These are phyloP conservation scores for Metopolophium dirhodum DNA, from an alignment of 1,140 invertebrate species.

Conservation along the genomic window DNA sequence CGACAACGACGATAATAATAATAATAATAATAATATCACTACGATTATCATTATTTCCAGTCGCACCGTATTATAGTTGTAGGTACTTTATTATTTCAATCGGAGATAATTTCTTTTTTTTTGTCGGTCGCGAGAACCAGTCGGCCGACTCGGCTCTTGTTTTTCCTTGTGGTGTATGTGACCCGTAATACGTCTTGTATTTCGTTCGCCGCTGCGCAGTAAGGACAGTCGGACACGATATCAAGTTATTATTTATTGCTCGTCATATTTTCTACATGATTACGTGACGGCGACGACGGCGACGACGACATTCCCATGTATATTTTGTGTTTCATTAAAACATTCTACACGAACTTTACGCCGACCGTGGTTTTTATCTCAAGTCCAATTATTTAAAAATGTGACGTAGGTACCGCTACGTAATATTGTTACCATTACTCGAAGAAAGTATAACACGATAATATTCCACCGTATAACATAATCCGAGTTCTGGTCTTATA, in stretches of 20 bases:
- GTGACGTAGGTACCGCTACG: neutral
- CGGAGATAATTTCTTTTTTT: neutral
- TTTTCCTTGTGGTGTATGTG: neutral
- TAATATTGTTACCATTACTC: neutral
- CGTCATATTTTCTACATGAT: neutral
- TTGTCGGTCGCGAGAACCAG: slow-evolving; percentile 25
- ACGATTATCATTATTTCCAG: neutral
- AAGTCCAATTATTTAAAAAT: neutral
- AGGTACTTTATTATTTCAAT: neutral
- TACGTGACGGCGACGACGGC: neutral
- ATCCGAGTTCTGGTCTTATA: neutral
- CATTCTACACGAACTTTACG: neutral
- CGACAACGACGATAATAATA: too few relatives aligned
- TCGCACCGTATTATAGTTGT: neutral
- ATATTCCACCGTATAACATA: neutral
- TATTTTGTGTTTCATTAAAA: slow-evolving; percentile 20
- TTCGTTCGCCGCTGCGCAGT: neutral
- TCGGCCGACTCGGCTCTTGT: neutral
- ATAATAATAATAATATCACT: neutral
- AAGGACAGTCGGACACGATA: neutral
- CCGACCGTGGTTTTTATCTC: neutral
- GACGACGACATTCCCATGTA: neutral
- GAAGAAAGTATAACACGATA: neutral
- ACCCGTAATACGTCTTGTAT: neutral
- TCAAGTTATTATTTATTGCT: slow-evolving; percentile 9